A percentile compares a stretch with the other conserved stretches of the same genome.
Evolutionary conservation across 92 coral and sea anemone species (phyloP).

Genomic region (Epizoanthus illoricatus): DNA sequence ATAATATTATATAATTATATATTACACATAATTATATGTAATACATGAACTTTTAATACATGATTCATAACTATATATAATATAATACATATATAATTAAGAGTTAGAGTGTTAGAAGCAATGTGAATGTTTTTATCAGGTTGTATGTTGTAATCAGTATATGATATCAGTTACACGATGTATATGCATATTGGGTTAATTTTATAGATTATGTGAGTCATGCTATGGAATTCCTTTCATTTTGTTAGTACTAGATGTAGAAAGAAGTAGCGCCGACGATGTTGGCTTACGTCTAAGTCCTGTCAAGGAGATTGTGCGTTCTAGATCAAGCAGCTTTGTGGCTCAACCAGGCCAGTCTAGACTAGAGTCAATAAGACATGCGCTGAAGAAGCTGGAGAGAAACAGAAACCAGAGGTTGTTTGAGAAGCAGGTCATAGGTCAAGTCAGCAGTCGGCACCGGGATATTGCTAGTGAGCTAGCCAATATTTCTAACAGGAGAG

Average conservation of each 20-base stretch:
- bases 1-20: too few species aligned
- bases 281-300: slow-evolving; percentile 1
- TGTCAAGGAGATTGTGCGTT: neutral
- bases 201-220: too few species aligned
- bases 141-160: too few species aligned
- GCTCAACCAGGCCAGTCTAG: slow-evolving; percentile 57
- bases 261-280: neutral
- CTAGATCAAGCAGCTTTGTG: slow-evolving; percentile 33
- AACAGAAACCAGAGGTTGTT: slow-evolving; percentile 55
- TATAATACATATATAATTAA: too few species aligned
- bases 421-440: slow-evolving; percentile 80
- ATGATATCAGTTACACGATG: too few species aligned
- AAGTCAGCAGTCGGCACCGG: slow-evolving; percentile 78
- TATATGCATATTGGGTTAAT: too few species aligned
- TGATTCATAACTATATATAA: too few species aligned
- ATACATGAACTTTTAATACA: too few species aligned
- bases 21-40: too few species aligned
- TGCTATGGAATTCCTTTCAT: too few species aligned
- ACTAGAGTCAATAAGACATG: slow-evolving; percentile 68
- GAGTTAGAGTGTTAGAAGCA: too few species aligned
- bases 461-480: slow-evolving; percentile 94
- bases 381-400: slow-evolving; percentile 63
- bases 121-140: too few species aligned
- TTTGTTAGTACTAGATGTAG: neutral
- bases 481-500: slow-evolving; percentile 82